A percentile compares a stretch with the other conserved stretches of the same genome.
Evolutionary conservation across 2,888 invertebrate species (phyloP).

Genomic region (Ormyrus thymus): DNA sequence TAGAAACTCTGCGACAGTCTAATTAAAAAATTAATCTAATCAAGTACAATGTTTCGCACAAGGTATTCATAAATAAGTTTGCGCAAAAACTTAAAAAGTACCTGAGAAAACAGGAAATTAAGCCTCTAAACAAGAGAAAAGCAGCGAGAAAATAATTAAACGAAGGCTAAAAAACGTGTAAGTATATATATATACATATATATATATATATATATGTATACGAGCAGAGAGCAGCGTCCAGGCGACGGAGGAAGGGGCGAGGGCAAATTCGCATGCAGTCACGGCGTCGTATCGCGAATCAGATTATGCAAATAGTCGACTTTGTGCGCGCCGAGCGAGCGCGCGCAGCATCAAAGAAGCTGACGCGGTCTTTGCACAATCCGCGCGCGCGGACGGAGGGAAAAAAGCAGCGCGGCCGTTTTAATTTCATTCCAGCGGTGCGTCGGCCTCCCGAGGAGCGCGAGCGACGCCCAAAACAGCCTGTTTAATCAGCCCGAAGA

Average conservation of each 20-base stretch:
- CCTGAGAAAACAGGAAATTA: no score
- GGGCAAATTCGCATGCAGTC: slow-evolving; percentile 8
- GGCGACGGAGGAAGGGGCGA: background rate
- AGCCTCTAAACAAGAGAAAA: background rate
- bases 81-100: no score
- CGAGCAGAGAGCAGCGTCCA: background rate
- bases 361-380: slow-evolving; percentile 23
- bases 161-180: background rate
- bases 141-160: background rate
- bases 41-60: no score
- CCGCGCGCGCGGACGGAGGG: background rate
- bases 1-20: no score
- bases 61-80: no score
- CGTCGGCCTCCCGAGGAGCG: background rate
- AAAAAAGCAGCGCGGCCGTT: background rate
- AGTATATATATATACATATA: background rate
- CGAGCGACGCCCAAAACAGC: background rate
- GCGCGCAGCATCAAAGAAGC: background rate
- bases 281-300: slow-evolving; percentile 48
- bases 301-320: slow-evolving; percentile 57
- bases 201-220: background rate
- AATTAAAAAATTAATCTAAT: no score
- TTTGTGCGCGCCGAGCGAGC: background rate
- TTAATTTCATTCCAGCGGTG: slow-evolving; percentile 33
- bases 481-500: slow-evolving; percentile 20